Base-by-base conservation (phyloP, 2,888 invertebrate species). In the Nowickia ferox region DNA sequence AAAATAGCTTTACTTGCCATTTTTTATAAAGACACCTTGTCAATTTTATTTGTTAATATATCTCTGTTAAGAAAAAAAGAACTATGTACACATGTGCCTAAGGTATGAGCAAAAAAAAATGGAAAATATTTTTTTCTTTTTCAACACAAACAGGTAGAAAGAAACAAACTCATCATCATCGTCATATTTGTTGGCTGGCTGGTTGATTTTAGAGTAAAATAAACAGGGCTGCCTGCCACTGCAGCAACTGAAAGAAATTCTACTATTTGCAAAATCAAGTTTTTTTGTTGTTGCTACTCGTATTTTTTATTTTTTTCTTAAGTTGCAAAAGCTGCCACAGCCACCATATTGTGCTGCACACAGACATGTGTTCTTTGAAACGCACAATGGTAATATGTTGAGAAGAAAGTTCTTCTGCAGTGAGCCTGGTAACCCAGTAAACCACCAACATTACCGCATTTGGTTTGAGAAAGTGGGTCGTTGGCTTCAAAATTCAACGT, bases 381-480 rank as follows among this genome's bases (percentile, higher is more conserved):
- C 51, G 40, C 48, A 74, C 51, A 65, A 51, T 38, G 38, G 59
- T 53, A 66, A 74, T 57, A 78, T 68, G 66, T 65, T 51, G 46
- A 66, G 76, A 86, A 76, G 86, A 86, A 86, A 86, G 83, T 83
- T 86, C 55, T 79, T 75, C 79, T 86, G 83, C 86, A 86, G 75
- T 79, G 79, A 86, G 83, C 86, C 86, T 86, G 86, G 83, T 86
- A 86, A 86, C 83, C 83, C 83, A 86, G 76, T 86, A 83, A 86
- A 76, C 83, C 83, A 81, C 66, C 86, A 83, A 83, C 86, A 72
- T 86, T 86, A 83, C 86, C 86, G 71, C 83, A 86, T 76, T 83
- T 80, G 83, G 83, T 86, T 83, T 86, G 79, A 86, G 86, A 86
- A 86, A 86, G 86, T 86, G 76, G 86, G 86, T 86, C 83, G 86